Evolutionary conservation across 2,113 vertebrate genomes (phyloP).

Genomic region (Balaenoptera acutorostrata): DNA sequence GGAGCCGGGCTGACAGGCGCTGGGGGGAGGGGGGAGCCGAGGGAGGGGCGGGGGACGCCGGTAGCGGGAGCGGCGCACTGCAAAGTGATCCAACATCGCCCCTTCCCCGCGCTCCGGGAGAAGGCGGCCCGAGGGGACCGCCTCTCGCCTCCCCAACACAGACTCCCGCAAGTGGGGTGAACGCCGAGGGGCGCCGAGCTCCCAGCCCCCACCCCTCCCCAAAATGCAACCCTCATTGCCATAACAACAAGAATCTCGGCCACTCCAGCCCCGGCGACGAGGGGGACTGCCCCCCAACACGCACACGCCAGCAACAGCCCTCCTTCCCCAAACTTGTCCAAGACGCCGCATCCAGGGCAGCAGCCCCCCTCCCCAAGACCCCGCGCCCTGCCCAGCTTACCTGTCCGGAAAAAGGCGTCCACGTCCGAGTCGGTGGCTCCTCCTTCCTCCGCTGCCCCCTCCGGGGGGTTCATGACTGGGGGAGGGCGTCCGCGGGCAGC

Average conservation of each 20-base stretch:
- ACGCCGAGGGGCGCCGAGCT: conserved; percentile 33
- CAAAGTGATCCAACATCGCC: conserved; percentile 67
- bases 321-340: conserved; percentile 65
- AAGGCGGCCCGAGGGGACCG: conserved; percentile 36
- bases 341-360: conserved; percentile 13
- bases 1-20: background rate
- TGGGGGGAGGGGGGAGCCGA: background rate
- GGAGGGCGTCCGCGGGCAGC: conserved; percentile 48
- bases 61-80: conserved; percentile 40
- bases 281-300: background rate
- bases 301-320: conserved; percentile 44
- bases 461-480: conserved; percentile 87
- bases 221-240: conserved; percentile 42
- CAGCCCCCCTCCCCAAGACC: conserved; percentile 13
- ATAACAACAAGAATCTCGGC: conserved; percentile 26
- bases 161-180: conserved; percentile 48
- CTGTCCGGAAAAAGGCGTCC: conserved; percentile 91
- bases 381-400: conserved; percentile 72
- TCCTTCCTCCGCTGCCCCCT: conserved; percentile 87
- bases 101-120: conserved; percentile 28
- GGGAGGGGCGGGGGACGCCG: conserved; percentile 52
- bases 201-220: conserved; percentile 64
- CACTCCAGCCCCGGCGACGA: conserved; percentile 58
- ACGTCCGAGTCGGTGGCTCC: conserved; percentile 88
- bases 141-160: conserved; percentile 16